A percentile compares a stretch with the other conserved stretches of the same genome.
Evolutionary conservation across 1,140 invertebrate genomes (phyloP).

Genomic region (Oryzaephilus surinamensis): DNA sequence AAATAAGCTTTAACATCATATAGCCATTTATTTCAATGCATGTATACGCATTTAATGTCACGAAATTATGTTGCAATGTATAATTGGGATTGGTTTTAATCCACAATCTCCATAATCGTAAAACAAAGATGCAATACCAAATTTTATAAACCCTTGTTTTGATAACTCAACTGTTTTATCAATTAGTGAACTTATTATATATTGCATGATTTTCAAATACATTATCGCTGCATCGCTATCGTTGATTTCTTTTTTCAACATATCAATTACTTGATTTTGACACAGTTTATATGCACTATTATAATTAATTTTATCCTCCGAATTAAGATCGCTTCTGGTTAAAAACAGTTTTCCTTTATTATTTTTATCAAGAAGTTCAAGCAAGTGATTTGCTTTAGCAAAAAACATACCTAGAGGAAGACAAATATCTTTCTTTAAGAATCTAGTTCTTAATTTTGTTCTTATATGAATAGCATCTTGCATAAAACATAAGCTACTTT

Average conservation of each 20-base stretch:
- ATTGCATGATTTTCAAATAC: slow-evolving; percentile 10
- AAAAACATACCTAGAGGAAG: slow-evolving; percentile 6
- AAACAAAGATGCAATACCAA: slow-evolving; percentile 6
- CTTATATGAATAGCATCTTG: slow-evolving; percentile 11
- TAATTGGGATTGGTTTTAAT: slow-evolving; percentile 1
- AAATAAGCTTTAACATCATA: slow-evolving; percentile 3
- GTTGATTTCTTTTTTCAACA: slow-evolving; percentile 3
- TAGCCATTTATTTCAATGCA: slow-evolving; percentile 10
- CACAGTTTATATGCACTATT: slow-evolving; percentile 9
- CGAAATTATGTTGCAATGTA: slow-evolving; percentile 7
- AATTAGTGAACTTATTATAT: not conserved
- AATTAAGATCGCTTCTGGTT: slow-evolving; percentile 2
- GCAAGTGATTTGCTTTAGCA: slow-evolving; percentile 1
- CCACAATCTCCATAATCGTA: slow-evolving; percentile 9
- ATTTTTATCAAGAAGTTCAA: slow-evolving; percentile 1
- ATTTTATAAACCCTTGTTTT: slow-evolving; percentile 5
- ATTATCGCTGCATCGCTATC: slow-evolving; percentile 5
- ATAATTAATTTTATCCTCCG: slow-evolving; percentile 13
- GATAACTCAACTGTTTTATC: not conserved
- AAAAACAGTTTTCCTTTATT: slow-evolving; percentile 9
- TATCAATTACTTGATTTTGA: slow-evolving; percentile 1
- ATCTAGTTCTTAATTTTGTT: slow-evolving; percentile 9
- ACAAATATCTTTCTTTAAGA: slow-evolving; percentile 3
- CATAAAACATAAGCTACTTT: slow-evolving; percentile 1
- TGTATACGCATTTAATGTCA: slow-evolving; percentile 9